Percentiles rank a stretch among this genome's conserved stretches.
Conservation (phyloP, 2,888 invertebrate genomes). For the Pandemis cinnamomeana region DNA sequence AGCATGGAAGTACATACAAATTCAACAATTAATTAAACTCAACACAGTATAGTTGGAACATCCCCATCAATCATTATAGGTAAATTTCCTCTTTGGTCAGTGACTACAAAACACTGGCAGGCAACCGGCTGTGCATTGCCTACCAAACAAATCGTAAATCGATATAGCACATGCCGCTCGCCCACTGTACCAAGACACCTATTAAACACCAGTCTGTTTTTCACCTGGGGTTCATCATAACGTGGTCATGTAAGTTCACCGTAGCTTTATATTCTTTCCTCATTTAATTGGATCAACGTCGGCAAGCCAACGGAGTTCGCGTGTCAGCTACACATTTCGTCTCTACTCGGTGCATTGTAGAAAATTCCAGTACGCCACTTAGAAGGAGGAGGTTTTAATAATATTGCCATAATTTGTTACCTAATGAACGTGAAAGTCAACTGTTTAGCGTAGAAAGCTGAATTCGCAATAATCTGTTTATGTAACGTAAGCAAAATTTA, state of each 20-base stretch:
- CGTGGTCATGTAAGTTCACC: slow-evolving; percentile 33
- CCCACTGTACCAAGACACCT: slow-evolving; percentile 6
- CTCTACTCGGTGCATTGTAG: slow-evolving; percentile 20
- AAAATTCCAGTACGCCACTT: slow-evolving; percentile 16
- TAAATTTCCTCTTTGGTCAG: not conserved
- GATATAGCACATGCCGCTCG: slow-evolving; percentile 9
- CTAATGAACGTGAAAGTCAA: too few relatives aligned
- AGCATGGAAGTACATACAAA: too few relatives aligned
- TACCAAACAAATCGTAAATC: slow-evolving; percentile 26
- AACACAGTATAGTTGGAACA: not conserved
- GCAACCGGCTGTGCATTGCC: slow-evolving; percentile 27
- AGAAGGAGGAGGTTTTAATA: not conserved
- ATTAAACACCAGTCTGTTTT: not conserved
- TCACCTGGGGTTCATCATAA: not conserved
- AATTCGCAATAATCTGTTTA: too few relatives aligned
- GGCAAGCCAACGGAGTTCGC: slow-evolving; percentile 56
- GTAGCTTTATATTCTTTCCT: slow-evolving; percentile 38
- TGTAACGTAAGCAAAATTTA: too few relatives aligned
- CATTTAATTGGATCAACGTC: slow-evolving; percentile 43
- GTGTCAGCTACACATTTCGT: slow-evolving; percentile 60
- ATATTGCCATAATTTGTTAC: not conserved
- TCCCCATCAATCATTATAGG: not conserved
- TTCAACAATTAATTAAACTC: too few relatives aligned
- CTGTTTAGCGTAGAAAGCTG: too few relatives aligned
- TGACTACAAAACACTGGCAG: not conserved